Evolutionary conservation across 2,797 vertebrate species (phyloP).

Genomic region (Lithobates pipiens): DNA sequence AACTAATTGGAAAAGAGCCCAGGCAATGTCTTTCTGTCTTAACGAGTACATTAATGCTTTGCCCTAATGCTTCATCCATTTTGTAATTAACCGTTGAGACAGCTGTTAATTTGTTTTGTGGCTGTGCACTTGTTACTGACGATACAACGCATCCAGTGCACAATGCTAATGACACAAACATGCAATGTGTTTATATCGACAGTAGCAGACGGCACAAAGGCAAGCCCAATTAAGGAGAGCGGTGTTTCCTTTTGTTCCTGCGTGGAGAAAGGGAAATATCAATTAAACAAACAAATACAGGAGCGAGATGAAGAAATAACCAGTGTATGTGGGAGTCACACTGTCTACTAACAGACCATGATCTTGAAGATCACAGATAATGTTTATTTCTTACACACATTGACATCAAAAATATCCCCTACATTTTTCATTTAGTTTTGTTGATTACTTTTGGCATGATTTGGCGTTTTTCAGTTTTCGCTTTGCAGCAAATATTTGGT

Average conservation of each 20-base stretch:
- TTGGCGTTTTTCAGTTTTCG: too few species aligned
- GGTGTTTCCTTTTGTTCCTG: background rate
- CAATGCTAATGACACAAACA: conserved; percentile 27
- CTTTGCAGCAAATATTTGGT: too few species aligned
- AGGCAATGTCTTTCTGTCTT: conserved; percentile 64
- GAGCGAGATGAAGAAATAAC: background rate
- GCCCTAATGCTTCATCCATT: conserved; percentile 70
- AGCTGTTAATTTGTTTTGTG: conserved; percentile 66
- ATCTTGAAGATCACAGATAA: background rate
- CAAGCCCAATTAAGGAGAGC: background rate
- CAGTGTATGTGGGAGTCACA: background rate
- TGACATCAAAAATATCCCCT: too few species aligned
- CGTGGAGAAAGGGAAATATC: background rate
- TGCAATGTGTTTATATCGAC: conserved; percentile 18
- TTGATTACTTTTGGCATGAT: background rate
- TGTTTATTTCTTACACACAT: too few species aligned
- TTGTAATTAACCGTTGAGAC: conserved; percentile 67
- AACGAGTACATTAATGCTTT: conserved; percentile 64
- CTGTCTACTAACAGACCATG: background rate
- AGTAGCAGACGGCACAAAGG: background rate
- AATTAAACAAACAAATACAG: conserved; percentile 2
- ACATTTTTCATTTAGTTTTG: background rate
- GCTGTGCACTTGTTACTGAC: conserved; percentile 16
- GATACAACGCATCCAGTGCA: conserved; percentile 65
- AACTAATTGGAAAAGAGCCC: conserved; percentile 64